These are phyloP conservation scores for Callyntrura guangdongensis DNA, from an alignment of 2,888 invertebrate species.

Conservation along the genomic window DNA sequence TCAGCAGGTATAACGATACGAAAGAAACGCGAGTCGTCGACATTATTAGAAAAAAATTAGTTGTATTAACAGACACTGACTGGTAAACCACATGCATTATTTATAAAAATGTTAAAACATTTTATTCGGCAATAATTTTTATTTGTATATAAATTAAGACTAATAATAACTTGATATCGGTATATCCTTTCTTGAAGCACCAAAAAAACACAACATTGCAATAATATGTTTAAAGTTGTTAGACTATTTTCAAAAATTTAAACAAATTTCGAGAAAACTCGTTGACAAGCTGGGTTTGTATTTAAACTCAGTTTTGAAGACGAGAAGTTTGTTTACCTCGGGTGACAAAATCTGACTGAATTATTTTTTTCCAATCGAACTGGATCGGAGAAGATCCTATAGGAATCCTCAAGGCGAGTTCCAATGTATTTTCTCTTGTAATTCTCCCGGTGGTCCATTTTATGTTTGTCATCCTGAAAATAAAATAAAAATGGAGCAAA, in stretches of 20 bases:
- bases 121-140: background rate
- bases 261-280: background rate
- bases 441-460: slow-evolving; percentile 63
- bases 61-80: background rate
- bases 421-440: background rate
- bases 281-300: background rate
- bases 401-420: background rate
- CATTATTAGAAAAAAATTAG: background rate
- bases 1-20: background rate
- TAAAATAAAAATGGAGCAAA: slow-evolving; percentile 70
- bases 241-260: background rate
- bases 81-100: background rate
- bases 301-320: background rate
- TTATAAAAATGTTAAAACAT: background rate
- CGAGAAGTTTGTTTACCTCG: slow-evolving; percentile 37
- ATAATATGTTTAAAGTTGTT: background rate
- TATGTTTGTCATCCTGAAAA: slow-evolving; percentile 58
- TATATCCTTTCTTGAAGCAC: slow-evolving; percentile 21
- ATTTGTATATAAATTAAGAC: background rate
- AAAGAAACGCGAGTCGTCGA: background rate
- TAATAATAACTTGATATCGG: background rate
- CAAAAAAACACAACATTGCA: background rate
- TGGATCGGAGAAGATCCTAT: slow-evolving; percentile 5
- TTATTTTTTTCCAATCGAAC: slow-evolving; percentile 43
- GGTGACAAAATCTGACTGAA: slow-evolving; percentile 61